Conservation (phyloP, 2,888 invertebrate genomes). For the Amorpha juglandis region DNA sequence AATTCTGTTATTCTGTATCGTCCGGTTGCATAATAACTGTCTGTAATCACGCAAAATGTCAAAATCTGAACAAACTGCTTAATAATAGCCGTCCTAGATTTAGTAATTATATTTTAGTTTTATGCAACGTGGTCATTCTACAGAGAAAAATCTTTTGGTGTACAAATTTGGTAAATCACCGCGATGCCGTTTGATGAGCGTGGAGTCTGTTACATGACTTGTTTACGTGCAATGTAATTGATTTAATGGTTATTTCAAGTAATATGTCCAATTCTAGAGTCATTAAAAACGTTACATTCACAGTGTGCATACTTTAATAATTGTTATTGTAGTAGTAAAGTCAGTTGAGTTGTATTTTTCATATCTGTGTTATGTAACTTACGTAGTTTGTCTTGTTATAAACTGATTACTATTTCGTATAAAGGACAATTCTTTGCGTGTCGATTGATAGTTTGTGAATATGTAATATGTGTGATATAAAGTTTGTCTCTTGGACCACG, state of each 20-base stretch:
- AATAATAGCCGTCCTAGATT: constrained; percentile 21
- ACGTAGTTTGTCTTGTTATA: neutral
- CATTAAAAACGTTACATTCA: constrained; percentile 3
- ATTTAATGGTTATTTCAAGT: constrained; percentile 17
- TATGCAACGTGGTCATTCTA: neutral
- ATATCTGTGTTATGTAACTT: neutral
- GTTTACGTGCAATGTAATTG: constrained; percentile 7
- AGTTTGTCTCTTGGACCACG: neutral
- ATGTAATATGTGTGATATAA: neutral
- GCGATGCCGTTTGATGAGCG: neutral
- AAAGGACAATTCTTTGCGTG: too few species aligned
- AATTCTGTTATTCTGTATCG: neutral
- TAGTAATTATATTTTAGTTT: constrained; percentile 21
- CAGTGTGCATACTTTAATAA: neutral
- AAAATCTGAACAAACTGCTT: constrained; percentile 14
- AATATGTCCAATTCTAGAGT: constrained; percentile 4
- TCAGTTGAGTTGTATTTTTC: constrained; percentile 1
- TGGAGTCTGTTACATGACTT: constrained; percentile 11
- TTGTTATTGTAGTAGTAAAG: neutral
- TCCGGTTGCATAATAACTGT: constrained; percentile 16
- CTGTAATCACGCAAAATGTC: constrained; percentile 18
- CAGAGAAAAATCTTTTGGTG: neutral
- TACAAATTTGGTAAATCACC: constrained; percentile 3
- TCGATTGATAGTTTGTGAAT: too few species aligned
- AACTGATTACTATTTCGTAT: neutral